Conservation (phyloP, 2,113 vertebrate species). For the Phocoena phocoena region DNA sequence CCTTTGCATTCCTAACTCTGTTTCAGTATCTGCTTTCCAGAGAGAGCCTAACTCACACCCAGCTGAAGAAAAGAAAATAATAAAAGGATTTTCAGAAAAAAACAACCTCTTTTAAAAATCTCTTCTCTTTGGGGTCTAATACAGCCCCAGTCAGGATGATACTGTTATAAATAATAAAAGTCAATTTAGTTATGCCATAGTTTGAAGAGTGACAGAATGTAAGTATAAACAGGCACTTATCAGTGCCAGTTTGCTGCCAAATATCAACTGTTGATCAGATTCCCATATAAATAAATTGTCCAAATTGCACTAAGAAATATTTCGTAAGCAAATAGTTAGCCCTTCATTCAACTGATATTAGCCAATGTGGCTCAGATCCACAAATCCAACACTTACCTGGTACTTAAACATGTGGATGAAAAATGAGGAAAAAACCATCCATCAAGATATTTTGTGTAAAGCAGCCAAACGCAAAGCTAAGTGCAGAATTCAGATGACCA, state of each 20-base stretch:
- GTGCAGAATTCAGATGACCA: background rate
- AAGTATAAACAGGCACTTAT: background rate
- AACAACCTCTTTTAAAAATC: background rate
- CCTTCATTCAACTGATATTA: background rate
- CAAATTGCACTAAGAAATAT: background rate
- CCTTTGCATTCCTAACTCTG: background rate
- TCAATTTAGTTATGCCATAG: background rate
- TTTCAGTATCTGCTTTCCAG: background rate
- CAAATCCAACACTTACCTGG: background rate
- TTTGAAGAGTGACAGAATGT: constrained; percentile 13
- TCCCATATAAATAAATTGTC: background rate
- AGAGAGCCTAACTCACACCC: background rate
- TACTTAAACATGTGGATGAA: background rate
- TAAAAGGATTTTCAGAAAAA: background rate
- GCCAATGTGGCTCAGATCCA: background rate
- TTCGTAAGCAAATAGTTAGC: background rate
- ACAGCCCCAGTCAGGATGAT: background rate
- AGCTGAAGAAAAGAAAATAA: background rate
- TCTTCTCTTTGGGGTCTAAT: background rate
- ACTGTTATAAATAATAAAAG: background rate
- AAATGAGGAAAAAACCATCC: background rate
- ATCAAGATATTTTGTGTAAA: background rate
- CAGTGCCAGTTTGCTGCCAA: constrained; percentile 12
- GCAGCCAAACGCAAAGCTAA: background rate
- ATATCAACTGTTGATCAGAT: background rate